Evolutionary conservation across 2,113 vertebrate genomes (phyloP).

Genomic region (Vulpes lagopus): DNA sequence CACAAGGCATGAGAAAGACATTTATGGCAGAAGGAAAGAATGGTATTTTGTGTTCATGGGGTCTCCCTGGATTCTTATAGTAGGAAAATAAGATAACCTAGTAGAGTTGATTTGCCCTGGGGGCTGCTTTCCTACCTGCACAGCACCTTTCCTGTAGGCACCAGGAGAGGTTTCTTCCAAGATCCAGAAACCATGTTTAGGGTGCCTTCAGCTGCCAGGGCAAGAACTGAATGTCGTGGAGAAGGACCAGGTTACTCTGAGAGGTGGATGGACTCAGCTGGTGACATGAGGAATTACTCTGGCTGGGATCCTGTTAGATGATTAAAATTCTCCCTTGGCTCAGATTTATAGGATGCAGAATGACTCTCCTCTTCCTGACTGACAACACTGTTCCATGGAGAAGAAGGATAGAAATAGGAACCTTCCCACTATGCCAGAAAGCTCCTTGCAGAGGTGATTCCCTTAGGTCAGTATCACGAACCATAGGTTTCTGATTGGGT

Average conservation of each 20-base stretch:
- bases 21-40: not conserved
- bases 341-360: not conserved
- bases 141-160: not conserved
- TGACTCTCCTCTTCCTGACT: constrained; percentile 23
- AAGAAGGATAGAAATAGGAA: constrained; percentile 24
- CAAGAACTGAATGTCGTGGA: constrained; percentile 37
- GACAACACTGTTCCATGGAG: not conserved
- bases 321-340: constrained; percentile 55
- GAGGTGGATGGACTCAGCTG: not conserved
- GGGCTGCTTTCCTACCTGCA: not conserved
- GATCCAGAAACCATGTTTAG: constrained; percentile 58
- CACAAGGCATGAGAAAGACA: not conserved
- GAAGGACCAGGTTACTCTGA: constrained; percentile 28
- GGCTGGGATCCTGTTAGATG: constrained; percentile 23
- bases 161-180: constrained; percentile 27
- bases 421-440: constrained; percentile 36
- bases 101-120: not conserved
- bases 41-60: not conserved
- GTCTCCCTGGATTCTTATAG: not conserved
- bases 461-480: not conserved
- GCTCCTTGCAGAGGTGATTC: not conserved
- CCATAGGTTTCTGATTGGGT: not conserved
- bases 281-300: constrained; percentile 66
- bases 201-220: constrained; percentile 14
- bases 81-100: not conserved